These are phyloP conservation scores for Patella depressa DNA, from an alignment of 2,888 invertebrate species.

Conservation along the genomic window DNA sequence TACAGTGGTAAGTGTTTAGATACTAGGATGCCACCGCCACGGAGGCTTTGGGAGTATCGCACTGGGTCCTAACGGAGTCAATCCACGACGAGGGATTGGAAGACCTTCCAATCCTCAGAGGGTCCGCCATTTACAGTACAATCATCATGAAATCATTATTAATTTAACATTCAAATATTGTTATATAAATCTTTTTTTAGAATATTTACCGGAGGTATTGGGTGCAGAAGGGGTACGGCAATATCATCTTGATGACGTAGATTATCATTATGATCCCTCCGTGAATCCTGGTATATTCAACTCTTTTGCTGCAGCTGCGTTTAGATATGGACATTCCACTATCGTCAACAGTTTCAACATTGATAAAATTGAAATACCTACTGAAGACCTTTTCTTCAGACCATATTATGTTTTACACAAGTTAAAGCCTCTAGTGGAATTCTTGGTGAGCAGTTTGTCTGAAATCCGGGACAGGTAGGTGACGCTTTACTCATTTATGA, in stretches of 20 bases:
- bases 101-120: too few species aligned
- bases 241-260: conserved; percentile 11
- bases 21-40: too few species aligned
- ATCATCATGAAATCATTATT: too few species aligned
- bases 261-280: conserved; percentile 23
- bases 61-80: too few species aligned
- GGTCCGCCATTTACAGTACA: too few species aligned
- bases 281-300: conserved; percentile 35
- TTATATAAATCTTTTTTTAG: conserved; percentile 7
- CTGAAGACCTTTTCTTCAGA: conserved; percentile 25
- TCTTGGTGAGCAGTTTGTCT: conserved; percentile 24
- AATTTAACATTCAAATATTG: too few species aligned
- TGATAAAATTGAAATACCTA: neutral
- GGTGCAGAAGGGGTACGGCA: neutral
- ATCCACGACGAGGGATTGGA: too few species aligned
- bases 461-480: conserved; percentile 23
- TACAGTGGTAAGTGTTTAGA: neutral
- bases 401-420: conserved; percentile 30
- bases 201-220: conserved; percentile 31
- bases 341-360: conserved; percentile 28
- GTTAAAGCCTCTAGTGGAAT: conserved; percentile 25
- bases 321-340: conserved; percentile 40
- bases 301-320: conserved; percentile 35
- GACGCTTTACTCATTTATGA: too few species aligned
- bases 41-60: too few species aligned